These are phyloP conservation scores for Clytia hemisphaerica DNA, from an alignment of 30 jellyfish, hydroid and myxozoan genomes.

Conservation along the genomic window DNA sequence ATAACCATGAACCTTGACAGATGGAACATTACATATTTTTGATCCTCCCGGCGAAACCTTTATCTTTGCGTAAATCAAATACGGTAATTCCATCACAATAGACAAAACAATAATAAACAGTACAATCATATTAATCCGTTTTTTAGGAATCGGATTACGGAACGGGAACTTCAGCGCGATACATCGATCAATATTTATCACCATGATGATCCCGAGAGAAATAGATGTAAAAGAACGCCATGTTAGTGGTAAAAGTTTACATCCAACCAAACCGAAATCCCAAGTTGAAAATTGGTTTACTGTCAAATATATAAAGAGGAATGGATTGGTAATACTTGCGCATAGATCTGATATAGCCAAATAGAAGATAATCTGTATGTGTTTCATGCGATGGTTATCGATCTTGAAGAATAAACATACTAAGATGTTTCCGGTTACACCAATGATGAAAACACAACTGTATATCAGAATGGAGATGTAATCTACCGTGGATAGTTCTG, in stretches of 20 bases:
- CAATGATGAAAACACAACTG: slow-evolving; percentile 44
- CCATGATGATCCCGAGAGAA: slow-evolving; percentile 43
- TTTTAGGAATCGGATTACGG: slow-evolving; percentile 1
- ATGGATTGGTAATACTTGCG: slow-evolving; percentile 54
- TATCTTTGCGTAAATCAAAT: slow-evolving; percentile 2
- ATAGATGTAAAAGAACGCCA: slow-evolving; percentile 36
- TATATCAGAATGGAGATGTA: too few relatives aligned
- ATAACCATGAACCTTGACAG: slow-evolving; percentile 12
- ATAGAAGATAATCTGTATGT: slow-evolving; percentile 32
- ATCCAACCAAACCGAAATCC: slow-evolving; percentile 63
- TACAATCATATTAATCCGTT: slow-evolving; percentile 19
- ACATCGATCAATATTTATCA: slow-evolving; percentile 58
- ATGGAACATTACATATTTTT: slow-evolving; percentile 34
- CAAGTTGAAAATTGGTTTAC: slow-evolving; percentile 34
- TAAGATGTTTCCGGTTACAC: slow-evolving; percentile 48
- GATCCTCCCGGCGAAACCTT: slow-evolving; percentile 1
- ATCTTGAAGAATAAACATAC: slow-evolving; percentile 42
- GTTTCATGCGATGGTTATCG: slow-evolving; percentile 22
- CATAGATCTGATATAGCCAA: slow-evolving; percentile 52
- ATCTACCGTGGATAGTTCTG: too few relatives aligned
- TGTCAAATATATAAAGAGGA: slow-evolving; percentile 38
- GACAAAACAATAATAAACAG: slow-evolving; percentile 10
- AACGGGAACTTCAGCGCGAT: slow-evolving; percentile 59
- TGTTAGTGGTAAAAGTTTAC: slow-evolving; percentile 49
- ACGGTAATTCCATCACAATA: slow-evolving; percentile 29